phyloP scores from a whole-genome alignment of 1,140 invertebrate species.

The Aleiodes sp. region DNA sequence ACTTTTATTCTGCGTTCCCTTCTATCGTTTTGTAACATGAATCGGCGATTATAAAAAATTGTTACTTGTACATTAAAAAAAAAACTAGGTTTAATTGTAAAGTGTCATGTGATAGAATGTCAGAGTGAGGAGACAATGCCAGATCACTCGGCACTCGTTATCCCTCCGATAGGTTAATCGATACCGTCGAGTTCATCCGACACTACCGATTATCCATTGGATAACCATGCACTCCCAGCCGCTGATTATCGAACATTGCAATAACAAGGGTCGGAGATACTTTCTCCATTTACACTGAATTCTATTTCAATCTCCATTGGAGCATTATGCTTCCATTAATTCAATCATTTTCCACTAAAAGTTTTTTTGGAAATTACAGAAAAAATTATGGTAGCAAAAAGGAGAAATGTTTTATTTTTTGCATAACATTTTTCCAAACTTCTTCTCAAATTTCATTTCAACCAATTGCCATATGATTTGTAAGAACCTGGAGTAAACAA shows the following conservation, averaged over 20 bases:
- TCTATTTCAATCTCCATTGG: background rate
- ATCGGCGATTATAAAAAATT: background rate
- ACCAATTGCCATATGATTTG: background rate
- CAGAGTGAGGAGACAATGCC: constrained; percentile 12
- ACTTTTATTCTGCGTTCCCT: background rate
- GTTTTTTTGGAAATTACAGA: no score
- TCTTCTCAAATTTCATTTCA: background rate
- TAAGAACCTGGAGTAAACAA: background rate
- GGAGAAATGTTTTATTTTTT: no score
- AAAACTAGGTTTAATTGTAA: constrained; percentile 15
- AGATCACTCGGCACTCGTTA: constrained; percentile 26
- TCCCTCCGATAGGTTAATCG: constrained; percentile 31
- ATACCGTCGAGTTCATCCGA: constrained; percentile 28
- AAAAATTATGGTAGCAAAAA: no score
- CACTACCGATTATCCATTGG: constrained; percentile 28
- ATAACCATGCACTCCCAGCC: constrained; percentile 26
- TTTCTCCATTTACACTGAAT: constrained; percentile 24
- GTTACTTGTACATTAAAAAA: background rate
- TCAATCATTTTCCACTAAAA: no score
- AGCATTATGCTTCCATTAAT: background rate
- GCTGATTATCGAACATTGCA: constrained; percentile 26
- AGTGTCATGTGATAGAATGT: constrained; percentile 15
- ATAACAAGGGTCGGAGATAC: constrained; percentile 26
- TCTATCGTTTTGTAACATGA: background rate
- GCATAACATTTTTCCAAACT: background rate